A percentile compares a stretch with the other conserved stretches of the same genome.
Evolutionary conservation across 2,888 invertebrate genomes (phyloP).

Genomic region (Synanthedon myopaeformis): DNA sequence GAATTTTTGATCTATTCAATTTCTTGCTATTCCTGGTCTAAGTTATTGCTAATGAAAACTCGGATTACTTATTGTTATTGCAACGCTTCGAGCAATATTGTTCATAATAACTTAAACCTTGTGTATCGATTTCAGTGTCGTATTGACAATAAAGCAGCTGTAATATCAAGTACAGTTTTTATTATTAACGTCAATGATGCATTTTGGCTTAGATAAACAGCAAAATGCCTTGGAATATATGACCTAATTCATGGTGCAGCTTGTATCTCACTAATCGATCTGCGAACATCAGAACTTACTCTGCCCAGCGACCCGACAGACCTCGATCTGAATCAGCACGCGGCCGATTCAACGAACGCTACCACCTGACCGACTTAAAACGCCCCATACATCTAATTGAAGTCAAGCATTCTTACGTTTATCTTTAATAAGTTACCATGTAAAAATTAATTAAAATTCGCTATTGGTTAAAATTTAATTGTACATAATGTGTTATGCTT

Average conservation of each 20-base stretch:
- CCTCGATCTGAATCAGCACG: slow-evolving; percentile 60
- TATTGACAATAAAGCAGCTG: slow-evolving; percentile 1
- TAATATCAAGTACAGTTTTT: slow-evolving; percentile 4
- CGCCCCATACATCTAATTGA: slow-evolving; percentile 18
- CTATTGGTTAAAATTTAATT: no score
- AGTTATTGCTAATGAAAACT: slow-evolving; percentile 60
- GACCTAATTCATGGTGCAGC: slow-evolving; percentile 17
- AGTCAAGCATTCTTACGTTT: background rate
- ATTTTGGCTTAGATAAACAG: slow-evolving; percentile 2
- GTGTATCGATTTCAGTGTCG: slow-evolving; percentile 6
- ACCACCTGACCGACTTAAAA: slow-evolving; percentile 34
- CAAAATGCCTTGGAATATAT: slow-evolving; percentile 13
- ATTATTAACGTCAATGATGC: background rate
- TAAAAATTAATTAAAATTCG: no score
- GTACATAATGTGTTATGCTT: no score
- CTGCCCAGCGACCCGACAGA: slow-evolving; percentile 41
- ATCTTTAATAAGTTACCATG: background rate
- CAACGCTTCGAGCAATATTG: slow-evolving; percentile 26
- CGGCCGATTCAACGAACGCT: slow-evolving; percentile 40
- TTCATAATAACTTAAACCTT: slow-evolving; percentile 17
- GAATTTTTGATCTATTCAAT: no score
- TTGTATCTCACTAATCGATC: slow-evolving; percentile 43
- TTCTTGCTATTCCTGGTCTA: slow-evolving; percentile 25
- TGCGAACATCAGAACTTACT: slow-evolving; percentile 34
- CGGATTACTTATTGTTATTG: slow-evolving; percentile 41